phyloP scores from a whole-genome alignment of 2,113 vertebrate genomes.

The Dicrurus megarhynchus region DNA sequence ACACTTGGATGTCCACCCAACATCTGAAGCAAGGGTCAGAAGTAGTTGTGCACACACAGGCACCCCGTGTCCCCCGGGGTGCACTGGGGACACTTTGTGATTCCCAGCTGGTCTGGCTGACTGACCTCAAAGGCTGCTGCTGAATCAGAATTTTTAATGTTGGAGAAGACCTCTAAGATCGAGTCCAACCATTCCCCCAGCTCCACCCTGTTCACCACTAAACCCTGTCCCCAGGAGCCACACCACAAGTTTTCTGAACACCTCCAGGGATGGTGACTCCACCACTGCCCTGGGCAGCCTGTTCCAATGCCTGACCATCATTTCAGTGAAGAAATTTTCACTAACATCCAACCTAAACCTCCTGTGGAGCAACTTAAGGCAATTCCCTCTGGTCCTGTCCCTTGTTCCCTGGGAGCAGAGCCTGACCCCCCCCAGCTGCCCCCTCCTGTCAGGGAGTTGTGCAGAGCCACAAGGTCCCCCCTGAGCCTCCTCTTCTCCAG shows the following conservation, averaged over 20 bases:
- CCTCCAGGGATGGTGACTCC: neutral
- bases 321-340: neutral
- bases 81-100: neutral
- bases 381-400: fast-evolving
- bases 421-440: fast-evolving
- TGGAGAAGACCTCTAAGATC: neutral
- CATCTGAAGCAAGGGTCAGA: neutral
- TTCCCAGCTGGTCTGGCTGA: neutral
- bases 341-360: neutral
- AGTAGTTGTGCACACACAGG: fast-evolving
- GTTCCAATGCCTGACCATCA: fast-evolving
- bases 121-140: neutral
- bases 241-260: neutral
- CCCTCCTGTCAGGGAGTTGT: neutral
- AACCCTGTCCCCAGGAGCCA: neutral
- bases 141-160: neutral
- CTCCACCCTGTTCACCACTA: neutral
- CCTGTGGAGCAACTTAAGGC: fast-evolving
- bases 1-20: neutral
- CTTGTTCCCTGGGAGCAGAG: neutral
- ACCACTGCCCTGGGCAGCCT: neutral
- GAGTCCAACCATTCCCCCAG: neutral
- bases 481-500: neutral
- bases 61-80: neutral
- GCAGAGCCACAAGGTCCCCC: neutral